Evolutionary conservation across 23 tunicate species (phyloP), one percentile per base, ranked within the genome.

Genomic region (Botrylloides violaceus): DNA sequence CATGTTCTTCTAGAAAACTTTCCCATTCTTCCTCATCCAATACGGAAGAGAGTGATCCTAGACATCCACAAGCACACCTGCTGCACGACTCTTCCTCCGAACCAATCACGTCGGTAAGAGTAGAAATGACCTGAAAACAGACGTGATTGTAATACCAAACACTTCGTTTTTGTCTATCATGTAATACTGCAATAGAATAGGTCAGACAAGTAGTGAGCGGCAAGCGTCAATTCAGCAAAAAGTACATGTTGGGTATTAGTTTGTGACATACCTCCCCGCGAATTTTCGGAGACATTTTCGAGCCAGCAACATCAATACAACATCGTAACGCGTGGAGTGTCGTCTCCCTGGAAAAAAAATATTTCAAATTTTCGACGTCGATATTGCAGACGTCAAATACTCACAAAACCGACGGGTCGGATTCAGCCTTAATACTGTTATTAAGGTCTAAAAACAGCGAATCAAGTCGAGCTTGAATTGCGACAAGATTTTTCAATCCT

Each of bases 311-410:
- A 2, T 49, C 31, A 24, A 90, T 83, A 65, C 97, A 90, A 18
- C 85, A 84, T 59, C 97, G 34, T 57, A 90, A 32, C 18, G 90
- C 90, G 56, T 77, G 85, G 0, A 90, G 79, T 35, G 47, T 36
- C 1, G 97, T 90, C 60, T 90, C 97, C 64, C 97, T 90, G n/a
- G n/a, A n/a, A n/a, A n/a, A n/a, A n/a, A n/a, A n/a, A 43, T 43
- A 43, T 7, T 43, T 43, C 53, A 7, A 43, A 43, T 43, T 43
- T 15, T 43, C 9, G 53, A 43, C 15, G 53, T 7, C 12, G 15
- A 43, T 15, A 43, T 43, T 43, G 12, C n/a, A 1, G 1, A 18
- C 21, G 43, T 21, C 39, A 1, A 65, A 27, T 26, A 65, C 81
- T 57, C 30, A 90, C 97, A 73, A 73, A 31, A 75, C 26, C 3